These are phyloP conservation scores for Morpho achilles DNA, from an alignment of 2,888 invertebrate species.

Conservation along the genomic window DNA sequence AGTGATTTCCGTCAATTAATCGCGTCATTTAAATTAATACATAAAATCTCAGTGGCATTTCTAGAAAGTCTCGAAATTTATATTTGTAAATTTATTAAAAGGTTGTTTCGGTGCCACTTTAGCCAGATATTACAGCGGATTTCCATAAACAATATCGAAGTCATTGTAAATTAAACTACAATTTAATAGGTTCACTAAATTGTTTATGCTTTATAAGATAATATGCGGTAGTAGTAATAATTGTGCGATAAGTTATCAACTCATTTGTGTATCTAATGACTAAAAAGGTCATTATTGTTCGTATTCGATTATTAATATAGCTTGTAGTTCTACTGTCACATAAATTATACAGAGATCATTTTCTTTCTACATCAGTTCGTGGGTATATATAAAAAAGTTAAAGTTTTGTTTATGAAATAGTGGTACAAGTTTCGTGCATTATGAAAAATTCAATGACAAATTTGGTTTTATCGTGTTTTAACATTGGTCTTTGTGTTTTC, in stretches of 20 bases:
- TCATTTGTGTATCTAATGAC: slow-evolving; percentile 5
- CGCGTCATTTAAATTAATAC: no score
- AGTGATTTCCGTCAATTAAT: no score
- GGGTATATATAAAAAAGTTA: neutral
- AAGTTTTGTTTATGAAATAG: neutral
- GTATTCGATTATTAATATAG: slow-evolving; percentile 1
- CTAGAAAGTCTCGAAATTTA: no score
- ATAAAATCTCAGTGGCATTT: no score
- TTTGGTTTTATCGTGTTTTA: slow-evolving; percentile 38
- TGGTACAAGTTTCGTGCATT: neutral
- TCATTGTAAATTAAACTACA: no score
- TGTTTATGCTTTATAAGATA: no score
- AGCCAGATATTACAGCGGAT: no score
- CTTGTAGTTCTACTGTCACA: neutral
- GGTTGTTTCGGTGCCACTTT: no score
- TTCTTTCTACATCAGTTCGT: neutral
- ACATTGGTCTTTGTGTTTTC: slow-evolving; percentile 44
- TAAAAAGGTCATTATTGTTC: slow-evolving; percentile 9
- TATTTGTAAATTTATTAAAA: no score
- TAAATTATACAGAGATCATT: neutral
- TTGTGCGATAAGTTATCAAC: slow-evolving; percentile 9
- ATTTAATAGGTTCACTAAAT: no score
- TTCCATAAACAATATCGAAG: no score
- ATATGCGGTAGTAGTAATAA: neutral
- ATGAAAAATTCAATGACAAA: slow-evolving; percentile 20